Evolutionary conservation across 2,113 vertebrate genomes (phyloP).

Genomic region (Cnemophilus loriae): DNA sequence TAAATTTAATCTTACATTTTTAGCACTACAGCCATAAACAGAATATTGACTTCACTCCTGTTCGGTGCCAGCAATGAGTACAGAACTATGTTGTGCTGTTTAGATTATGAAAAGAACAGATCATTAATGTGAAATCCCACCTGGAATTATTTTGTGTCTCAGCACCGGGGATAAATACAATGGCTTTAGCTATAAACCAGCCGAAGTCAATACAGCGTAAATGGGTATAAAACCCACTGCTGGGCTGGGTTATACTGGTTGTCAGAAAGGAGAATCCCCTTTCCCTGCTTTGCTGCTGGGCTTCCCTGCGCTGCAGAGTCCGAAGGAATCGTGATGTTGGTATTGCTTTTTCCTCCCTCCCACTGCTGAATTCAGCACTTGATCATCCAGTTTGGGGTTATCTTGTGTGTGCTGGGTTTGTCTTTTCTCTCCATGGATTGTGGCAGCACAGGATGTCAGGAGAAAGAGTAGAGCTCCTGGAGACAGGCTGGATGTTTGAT

Average conservation of each 20-base stretch:
- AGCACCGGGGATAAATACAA: background rate
- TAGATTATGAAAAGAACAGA: background rate
- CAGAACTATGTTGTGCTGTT: background rate
- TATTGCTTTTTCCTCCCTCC: background rate
- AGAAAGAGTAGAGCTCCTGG: background rate
- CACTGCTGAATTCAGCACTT: background rate
- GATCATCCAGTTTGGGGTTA: accelerated
- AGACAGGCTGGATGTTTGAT: background rate
- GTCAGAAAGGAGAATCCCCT: background rate
- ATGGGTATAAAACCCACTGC: background rate
- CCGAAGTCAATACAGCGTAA: background rate
- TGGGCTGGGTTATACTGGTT: background rate
- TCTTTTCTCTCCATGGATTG: background rate
- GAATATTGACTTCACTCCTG: background rate
- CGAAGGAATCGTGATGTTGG: accelerated
- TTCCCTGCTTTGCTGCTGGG: background rate
- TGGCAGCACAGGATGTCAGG: background rate
- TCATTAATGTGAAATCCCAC: background rate
- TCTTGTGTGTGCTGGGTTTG: background rate
- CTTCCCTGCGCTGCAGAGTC: background rate
- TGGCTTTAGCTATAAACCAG: background rate
- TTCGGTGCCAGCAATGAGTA: background rate
- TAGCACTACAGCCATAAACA: background rate
- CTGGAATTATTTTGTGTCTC: background rate
- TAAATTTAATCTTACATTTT: background rate